phyloP scores from a whole-genome alignment of 2,888 invertebrate genomes.

The Yponomeuta evonymella region DNA sequence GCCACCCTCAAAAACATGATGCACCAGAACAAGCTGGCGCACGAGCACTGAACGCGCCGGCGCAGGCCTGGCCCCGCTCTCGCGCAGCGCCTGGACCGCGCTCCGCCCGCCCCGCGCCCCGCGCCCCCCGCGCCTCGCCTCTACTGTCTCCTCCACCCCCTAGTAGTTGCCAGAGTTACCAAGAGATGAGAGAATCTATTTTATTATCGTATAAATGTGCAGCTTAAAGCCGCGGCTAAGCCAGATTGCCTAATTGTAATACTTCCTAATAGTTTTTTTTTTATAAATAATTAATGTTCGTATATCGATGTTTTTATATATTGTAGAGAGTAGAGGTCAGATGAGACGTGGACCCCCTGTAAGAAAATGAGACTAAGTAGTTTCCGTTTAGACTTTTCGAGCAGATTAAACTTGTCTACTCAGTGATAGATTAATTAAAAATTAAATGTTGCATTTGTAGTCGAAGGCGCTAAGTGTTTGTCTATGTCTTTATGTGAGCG shows the following conservation, averaged over 20 bases:
- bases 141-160: slow-evolving; percentile 49
- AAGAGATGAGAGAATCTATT: slow-evolving; percentile 44
- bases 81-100: slow-evolving; percentile 43
- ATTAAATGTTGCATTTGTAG: slow-evolving; percentile 66
- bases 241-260: slow-evolving; percentile 62
- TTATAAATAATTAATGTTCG: slow-evolving; percentile 7
- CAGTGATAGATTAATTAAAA: slow-evolving; percentile 68
- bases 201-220: slow-evolving; percentile 60
- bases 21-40: slow-evolving; percentile 77
- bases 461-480: slow-evolving; percentile 52
- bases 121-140: neutral
- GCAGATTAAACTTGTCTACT: slow-evolving; percentile 73
- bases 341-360: slow-evolving; percentile 32
- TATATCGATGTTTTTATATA: slow-evolving; percentile 42
- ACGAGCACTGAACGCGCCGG: slow-evolving; percentile 61
- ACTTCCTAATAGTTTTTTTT: slow-evolving; percentile 65
- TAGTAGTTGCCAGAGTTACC: slow-evolving; percentile 66
- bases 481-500: slow-evolving; percentile 55
- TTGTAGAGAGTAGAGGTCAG: slow-evolving; percentile 37
- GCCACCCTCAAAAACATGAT: slow-evolving; percentile 91
- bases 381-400: slow-evolving; percentile 72
- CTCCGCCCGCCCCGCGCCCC: slow-evolving; percentile 33
- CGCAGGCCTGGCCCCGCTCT: slow-evolving; percentile 27
- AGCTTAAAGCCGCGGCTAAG: slow-evolving; percentile 63
- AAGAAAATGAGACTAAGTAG: slow-evolving; percentile 52